These are phyloP conservation scores for Carposina sasakii DNA, from an alignment of 1,140 invertebrate species.

Conservation along the genomic window DNA sequence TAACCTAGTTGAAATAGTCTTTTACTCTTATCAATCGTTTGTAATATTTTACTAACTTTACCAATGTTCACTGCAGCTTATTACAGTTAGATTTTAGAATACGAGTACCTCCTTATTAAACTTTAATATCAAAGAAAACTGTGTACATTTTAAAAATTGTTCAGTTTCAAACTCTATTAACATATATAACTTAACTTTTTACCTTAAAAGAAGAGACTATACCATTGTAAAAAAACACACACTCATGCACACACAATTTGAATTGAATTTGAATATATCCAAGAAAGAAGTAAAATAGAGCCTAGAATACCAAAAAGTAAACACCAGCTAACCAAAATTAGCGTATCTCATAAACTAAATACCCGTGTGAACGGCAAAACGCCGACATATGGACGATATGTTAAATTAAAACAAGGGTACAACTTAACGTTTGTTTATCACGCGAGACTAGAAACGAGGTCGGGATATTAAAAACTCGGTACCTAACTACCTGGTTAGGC, in stretches of 20 bases:
- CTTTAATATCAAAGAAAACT: too few relatives aligned
- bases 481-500: background rate
- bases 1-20: too few relatives aligned
- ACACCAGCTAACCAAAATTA: background rate
- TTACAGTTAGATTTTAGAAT: too few relatives aligned
- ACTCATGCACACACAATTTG: too few relatives aligned
- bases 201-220: background rate
- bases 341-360: constrained; percentile 11
- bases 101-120: too few relatives aligned
- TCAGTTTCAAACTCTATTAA: too few relatives aligned
- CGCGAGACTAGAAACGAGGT: constrained; percentile 34
- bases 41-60: too few relatives aligned
- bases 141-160: too few relatives aligned
- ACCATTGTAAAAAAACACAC: background rate
- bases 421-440: constrained; percentile 35
- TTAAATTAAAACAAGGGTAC: constrained; percentile 41
- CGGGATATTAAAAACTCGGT: background rate
- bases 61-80: too few relatives aligned
- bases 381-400: constrained; percentile 39
- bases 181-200: background rate
- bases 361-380: constrained; percentile 23
- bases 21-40: too few relatives aligned
- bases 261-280: background rate
- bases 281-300: background rate
- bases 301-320: background rate